phyloP scores from a whole-genome alignment of 2,113 vertebrate species.

The Cyanoliseus patagonus region DNA sequence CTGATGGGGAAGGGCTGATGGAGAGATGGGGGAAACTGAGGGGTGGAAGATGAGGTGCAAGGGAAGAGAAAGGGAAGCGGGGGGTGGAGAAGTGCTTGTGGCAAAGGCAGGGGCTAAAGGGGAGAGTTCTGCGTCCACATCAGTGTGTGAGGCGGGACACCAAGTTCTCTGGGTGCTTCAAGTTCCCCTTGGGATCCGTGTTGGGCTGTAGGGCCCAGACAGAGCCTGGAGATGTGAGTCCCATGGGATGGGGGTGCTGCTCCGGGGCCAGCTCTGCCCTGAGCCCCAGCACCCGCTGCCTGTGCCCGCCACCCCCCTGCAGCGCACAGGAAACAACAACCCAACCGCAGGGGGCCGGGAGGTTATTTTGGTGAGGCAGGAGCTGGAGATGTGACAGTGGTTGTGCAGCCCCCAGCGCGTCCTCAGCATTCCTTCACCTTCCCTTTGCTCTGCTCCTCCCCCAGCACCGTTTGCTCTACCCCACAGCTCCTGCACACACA shows the following conservation, averaged over 20 bases:
- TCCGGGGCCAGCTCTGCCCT: background rate
- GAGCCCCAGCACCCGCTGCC: background rate
- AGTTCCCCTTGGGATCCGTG: background rate
- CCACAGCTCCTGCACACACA: background rate
- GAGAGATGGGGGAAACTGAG: fast-evolving
- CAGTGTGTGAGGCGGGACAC: fast-evolving
- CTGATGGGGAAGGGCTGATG: background rate
- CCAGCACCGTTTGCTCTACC: fast-evolving
- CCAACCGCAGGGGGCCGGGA: conserved; percentile 48
- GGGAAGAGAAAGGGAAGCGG: background rate
- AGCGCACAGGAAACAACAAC: conserved; percentile 54
- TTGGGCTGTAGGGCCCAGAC: fast-evolving
- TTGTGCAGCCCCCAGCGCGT: background rate
- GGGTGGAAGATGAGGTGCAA: background rate
- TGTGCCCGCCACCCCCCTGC: background rate
- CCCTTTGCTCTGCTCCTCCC: background rate
- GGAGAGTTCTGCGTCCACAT: background rate
- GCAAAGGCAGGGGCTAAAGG: background rate
- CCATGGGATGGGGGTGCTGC: fast-evolving
- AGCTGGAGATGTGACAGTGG: fast-evolving
- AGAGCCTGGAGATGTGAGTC: fast-evolving
- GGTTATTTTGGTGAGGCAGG: background rate
- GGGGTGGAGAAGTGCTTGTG: background rate
- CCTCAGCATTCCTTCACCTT: background rate
- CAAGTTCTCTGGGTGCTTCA: background rate